A percentile compares a stretch with the other conserved stretches of the same genome.
Conservation (phyloP, 2,113 vertebrate species). For the Odocoileus virginianus region DNA sequence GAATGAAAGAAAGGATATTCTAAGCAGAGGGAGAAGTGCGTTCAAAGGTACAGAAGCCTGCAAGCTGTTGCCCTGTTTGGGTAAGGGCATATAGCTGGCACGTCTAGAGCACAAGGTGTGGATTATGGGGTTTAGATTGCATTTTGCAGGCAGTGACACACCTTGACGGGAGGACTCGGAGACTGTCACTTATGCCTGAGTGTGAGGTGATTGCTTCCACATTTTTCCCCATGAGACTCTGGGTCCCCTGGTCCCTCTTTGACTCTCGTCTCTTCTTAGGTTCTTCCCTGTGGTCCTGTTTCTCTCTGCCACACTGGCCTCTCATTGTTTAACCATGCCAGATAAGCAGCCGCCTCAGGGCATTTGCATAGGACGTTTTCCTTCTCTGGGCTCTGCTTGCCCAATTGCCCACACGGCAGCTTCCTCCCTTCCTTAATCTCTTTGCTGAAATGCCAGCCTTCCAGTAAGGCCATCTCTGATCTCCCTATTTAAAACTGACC, state of each 20-base stretch:
- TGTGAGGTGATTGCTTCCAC: not conserved
- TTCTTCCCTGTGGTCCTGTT: not conserved
- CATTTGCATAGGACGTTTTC: not conserved
- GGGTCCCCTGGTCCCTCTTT: not conserved
- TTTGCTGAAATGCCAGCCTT: not conserved
- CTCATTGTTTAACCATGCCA: not conserved
- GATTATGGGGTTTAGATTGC: not conserved
- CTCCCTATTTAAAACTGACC: not conserved
- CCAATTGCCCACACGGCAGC: not conserved
- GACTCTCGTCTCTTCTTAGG: not conserved
- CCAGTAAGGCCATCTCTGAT: not conserved
- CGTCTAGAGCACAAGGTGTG: not conserved
- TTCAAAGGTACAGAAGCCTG: not conserved
- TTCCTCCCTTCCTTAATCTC: not conserved
- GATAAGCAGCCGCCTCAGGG: not conserved
- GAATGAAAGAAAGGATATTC: not conserved
- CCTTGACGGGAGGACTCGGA: not conserved
- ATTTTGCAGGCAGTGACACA: not conserved
- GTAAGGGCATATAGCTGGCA: not conserved
- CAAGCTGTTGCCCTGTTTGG: not conserved
- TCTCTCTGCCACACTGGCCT: not conserved
- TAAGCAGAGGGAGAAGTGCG: not conserved
- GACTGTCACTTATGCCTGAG: not conserved
- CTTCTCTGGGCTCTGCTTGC: not conserved
- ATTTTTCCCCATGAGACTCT: not conserved